Percentiles rank a stretch among this genome's conserved stretches.
These are phyloP conservation scores for Malurus cyaneus DNA, from an alignment of 2,113 vertebrate genomes.

Conservation along the genomic window DNA sequence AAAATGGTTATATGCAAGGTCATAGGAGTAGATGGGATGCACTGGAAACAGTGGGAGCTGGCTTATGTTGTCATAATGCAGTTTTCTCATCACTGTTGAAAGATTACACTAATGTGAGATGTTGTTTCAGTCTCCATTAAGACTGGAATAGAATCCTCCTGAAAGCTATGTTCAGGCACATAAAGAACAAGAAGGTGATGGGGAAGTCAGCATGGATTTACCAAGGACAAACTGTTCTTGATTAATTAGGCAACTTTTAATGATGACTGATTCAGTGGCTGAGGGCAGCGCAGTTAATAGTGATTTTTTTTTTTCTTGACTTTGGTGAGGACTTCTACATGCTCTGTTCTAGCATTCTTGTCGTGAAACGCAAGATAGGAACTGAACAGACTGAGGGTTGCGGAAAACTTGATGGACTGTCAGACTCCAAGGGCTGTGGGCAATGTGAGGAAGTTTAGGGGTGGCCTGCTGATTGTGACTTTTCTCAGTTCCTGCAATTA, in stretches of 20 bases:
- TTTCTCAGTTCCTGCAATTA: neutral
- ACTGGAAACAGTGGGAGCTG: neutral
- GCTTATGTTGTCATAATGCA: neutral
- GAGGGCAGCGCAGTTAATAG: neutral
- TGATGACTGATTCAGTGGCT: neutral
- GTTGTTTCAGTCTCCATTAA: neutral
- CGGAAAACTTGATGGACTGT: neutral
- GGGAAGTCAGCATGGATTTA: neutral
- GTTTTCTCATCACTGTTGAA: neutral
- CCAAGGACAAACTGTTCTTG: neutral
- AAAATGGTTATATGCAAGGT: neutral
- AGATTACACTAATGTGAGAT: neutral
- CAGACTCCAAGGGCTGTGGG: neutral
- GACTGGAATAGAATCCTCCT: neutral
- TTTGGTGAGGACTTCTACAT: neutral
- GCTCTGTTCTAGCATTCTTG: neutral
- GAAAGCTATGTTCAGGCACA: neutral
- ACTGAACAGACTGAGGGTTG: neutral
- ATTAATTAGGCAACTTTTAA: neutral
- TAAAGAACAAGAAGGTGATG: neutral
- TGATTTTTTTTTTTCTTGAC: neutral
- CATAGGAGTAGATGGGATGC: neutral
- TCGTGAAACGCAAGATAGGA: fast-evolving
- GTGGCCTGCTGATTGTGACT: neutral
- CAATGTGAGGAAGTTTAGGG: neutral